A percentile compares a stretch with the other conserved stretches of the same genome.
phyloP scores from a whole-genome alignment of 2,888 invertebrate species.

The Philaethria dido region DNA sequence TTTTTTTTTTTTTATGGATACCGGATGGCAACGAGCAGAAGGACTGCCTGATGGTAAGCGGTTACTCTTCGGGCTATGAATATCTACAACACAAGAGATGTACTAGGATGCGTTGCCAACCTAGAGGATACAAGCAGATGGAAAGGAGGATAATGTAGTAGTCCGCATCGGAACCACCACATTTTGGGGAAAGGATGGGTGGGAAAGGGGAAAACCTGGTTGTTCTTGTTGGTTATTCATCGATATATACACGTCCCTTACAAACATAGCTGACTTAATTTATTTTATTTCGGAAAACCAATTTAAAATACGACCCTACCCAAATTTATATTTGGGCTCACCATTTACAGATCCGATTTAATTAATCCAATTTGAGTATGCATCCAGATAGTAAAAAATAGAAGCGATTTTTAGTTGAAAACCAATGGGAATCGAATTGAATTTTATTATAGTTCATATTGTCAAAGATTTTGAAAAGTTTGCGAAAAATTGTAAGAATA shows the following conservation, averaged over 20 bases:
- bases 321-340: conserved; percentile 25
- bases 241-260: neutral
- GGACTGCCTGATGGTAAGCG: too few relatives aligned
- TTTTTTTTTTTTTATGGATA: too few relatives aligned
- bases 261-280: conserved; percentile 13
- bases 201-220: too few relatives aligned
- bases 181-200: too few relatives aligned
- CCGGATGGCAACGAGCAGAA: too few relatives aligned
- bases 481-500: neutral
- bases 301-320: conserved; percentile 22
- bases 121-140: too few relatives aligned
- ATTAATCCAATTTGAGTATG: conserved; percentile 38
- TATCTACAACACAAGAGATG: too few relatives aligned
- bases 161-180: too few relatives aligned
- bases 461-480: conserved; percentile 43
- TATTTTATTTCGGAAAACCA: conserved; percentile 19
- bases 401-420: conserved; percentile 40
- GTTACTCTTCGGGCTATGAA: too few relatives aligned
- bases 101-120: too few relatives aligned
- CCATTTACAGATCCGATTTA: conserved; percentile 36
- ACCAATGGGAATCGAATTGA: conserved; percentile 39
- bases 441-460: conserved; percentile 37
- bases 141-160: too few relatives aligned
- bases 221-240: neutral
- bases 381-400: conserved; percentile 39